A percentile compares a stretch with the other conserved stretches of the same genome.
These are phyloP conservation scores for Pteronotus mesoamericanus DNA, from an alignment of 2,797 vertebrate genomes.

Conservation along the genomic window DNA sequence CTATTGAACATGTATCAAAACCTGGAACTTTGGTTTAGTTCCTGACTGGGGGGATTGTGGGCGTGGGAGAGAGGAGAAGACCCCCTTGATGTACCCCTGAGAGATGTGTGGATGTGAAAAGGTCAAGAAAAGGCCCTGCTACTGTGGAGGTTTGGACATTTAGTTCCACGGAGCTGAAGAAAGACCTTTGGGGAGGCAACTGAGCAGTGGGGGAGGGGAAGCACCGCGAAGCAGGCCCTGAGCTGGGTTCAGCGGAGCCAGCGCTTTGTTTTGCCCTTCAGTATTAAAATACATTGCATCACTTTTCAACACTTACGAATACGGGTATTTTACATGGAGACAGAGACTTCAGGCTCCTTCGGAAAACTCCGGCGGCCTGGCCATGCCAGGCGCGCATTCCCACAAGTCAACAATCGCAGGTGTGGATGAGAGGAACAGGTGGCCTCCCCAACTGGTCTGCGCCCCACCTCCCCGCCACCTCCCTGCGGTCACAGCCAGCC, in stretches of 20 bases:
- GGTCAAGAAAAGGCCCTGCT: neutral
- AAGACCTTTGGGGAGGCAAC: neutral
- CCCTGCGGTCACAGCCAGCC: too few relatives aligned
- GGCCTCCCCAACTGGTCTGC: neutral
- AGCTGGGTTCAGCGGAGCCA: accelerated
- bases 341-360: neutral
- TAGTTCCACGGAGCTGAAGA: neutral
- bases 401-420: neutral
- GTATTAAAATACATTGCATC: neutral
- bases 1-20: neutral
- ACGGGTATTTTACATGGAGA: neutral
- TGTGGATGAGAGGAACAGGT: neutral
- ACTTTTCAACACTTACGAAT: neutral
- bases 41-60: neutral
- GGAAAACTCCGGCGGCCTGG: neutral
- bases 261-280: neutral
- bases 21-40: neutral
- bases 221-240: neutral
- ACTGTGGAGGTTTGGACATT: neutral
- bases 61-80: neutral
- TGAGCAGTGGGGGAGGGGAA: accelerated
- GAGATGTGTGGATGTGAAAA: neutral
- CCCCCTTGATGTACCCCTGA: neutral
- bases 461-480: neutral
- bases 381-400: neutral